phyloP scores from a whole-genome alignment of 2,113 vertebrate genomes.

The Heloderma charlesbogerti region DNA sequence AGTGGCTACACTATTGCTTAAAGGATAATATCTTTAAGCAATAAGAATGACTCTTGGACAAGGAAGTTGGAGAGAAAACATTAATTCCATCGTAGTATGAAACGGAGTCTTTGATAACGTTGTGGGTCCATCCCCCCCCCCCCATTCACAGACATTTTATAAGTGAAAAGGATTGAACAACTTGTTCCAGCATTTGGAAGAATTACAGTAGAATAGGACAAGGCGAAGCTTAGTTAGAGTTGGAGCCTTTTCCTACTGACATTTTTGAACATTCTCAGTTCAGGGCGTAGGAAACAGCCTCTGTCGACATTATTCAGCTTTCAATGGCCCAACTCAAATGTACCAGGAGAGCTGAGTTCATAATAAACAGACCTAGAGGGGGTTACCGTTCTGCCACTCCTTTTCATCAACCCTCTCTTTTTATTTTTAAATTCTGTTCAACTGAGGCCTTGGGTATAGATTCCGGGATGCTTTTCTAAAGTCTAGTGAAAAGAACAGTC shows the following conservation, averaged over 20 bases:
- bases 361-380: slow-evolving; percentile 20
- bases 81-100: background rate
- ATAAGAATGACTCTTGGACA: background rate
- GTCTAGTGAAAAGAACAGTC: no score
- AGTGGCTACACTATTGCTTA: background rate
- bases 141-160: background rate
- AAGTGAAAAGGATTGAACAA: fast-evolving
- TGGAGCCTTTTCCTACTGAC: slow-evolving; percentile 44
- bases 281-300: slow-evolving; percentile 63
- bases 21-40: background rate
- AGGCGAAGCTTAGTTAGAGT: slow-evolving; percentile 34
- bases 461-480: background rate
- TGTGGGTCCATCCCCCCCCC: no score
- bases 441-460: no score
- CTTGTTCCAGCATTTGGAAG: background rate
- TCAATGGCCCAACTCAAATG: slow-evolving; percentile 2
- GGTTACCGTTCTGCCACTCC: background rate
- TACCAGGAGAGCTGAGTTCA: slow-evolving; percentile 40
- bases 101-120: background rate
- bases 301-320: slow-evolving; percentile 56
- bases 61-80: background rate
- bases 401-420: slow-evolving; percentile 7
- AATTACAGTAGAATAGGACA: background rate
- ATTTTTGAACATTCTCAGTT: slow-evolving; percentile 55
- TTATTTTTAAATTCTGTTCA: background rate